Base-by-base conservation (phyloP, 2,113 vertebrate species). In the Sceloporus undulatus region DNA sequence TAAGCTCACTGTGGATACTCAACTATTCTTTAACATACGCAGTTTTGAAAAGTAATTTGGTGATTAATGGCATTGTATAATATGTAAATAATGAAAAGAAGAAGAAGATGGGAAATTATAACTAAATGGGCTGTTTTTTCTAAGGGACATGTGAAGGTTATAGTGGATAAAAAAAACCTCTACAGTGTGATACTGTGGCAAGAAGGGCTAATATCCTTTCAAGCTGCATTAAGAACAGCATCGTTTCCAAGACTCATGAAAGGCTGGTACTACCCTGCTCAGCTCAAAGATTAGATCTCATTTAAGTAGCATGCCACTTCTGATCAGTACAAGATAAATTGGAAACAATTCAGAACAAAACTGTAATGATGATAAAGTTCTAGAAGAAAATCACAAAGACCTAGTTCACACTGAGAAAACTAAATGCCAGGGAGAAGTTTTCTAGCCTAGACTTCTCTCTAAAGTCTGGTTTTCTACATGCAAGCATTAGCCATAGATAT, bases 171-270 rank as follows among this genome's bases (percentile, higher is more conserved):
- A 8, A 59, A 77, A 62, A 34, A 87, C 82, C 56, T 75, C 59
- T 70, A 77, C 59, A 68, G 16, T 83, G 52, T 78, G 23, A 40
- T 77, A 83, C n/a, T 54, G 3, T 42, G 59, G 29, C 27, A 75
- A 77, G 87, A 88, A 88, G 77, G 42, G 86, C 27, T 83, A 82
- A 82, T 82, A 27, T 77, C 21, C 59, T 83, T 88, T 88, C 87
- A 82, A 82, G 21, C 66, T 88, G 40, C 40, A 76, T 88, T 88
- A 88, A 34, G 52, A 75, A 56, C 5, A 75, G 79, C 38, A 87
- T 82, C 38, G 0, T 82, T 82, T 62, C 79, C 56, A 23, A 65
- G 54, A 75, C 54, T 27, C 56, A 48, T 48, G 86, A 87, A 87
- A 73, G 54, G 75, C 74, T 82, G 74, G 71, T 82, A 82, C 29